Evolutionary conservation across 2,888 invertebrate species (phyloP).

Genomic region (Steromphala cineraria): DNA sequence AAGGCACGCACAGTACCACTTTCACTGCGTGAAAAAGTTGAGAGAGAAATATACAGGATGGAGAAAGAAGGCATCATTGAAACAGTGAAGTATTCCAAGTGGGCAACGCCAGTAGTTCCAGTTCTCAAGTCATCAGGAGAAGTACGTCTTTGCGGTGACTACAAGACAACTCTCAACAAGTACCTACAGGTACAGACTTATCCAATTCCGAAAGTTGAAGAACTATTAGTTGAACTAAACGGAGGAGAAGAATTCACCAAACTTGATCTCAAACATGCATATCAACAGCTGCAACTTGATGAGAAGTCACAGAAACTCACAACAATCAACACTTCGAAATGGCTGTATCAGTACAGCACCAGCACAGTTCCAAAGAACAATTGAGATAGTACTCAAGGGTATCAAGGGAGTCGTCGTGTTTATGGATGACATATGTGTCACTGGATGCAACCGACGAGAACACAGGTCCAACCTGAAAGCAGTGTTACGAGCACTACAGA

Average conservation of each 20-base stretch:
- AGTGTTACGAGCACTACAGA: slow-evolving; percentile 31
- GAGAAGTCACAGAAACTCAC: slow-evolving; percentile 34
- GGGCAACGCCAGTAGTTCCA: slow-evolving; percentile 17
- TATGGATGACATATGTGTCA: slow-evolving; percentile 32
- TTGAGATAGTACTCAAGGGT: slow-evolving; percentile 30
- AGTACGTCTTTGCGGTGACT: slow-evolving; percentile 45
- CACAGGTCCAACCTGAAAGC: slow-evolving; percentile 20
- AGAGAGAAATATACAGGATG: not conserved
- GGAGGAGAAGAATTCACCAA: slow-evolving; percentile 34
- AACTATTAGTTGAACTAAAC: slow-evolving; percentile 43
- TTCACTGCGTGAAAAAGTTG: not conserved
- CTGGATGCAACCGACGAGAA: slow-evolving; percentile 12
- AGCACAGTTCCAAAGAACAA: slow-evolving; percentile 28
- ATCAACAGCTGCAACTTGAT: slow-evolving; percentile 30
- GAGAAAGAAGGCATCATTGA: not conserved
- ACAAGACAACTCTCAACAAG: slow-evolving; percentile 43
- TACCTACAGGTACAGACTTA: slow-evolving; percentile 48
- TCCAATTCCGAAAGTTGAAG: slow-evolving; percentile 39
- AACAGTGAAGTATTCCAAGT: not conserved
- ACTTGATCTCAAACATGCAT: slow-evolving; percentile 28
- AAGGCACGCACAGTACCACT: too few relatives aligned
- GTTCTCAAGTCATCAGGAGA: not conserved
- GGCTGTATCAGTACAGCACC: slow-evolving; percentile 24
- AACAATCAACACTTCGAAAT: slow-evolving; percentile 27
- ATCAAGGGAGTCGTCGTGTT: not conserved